Conservation (phyloP, 2,888 invertebrate species). For the Spatulosminthurus flaviceps region DNA sequence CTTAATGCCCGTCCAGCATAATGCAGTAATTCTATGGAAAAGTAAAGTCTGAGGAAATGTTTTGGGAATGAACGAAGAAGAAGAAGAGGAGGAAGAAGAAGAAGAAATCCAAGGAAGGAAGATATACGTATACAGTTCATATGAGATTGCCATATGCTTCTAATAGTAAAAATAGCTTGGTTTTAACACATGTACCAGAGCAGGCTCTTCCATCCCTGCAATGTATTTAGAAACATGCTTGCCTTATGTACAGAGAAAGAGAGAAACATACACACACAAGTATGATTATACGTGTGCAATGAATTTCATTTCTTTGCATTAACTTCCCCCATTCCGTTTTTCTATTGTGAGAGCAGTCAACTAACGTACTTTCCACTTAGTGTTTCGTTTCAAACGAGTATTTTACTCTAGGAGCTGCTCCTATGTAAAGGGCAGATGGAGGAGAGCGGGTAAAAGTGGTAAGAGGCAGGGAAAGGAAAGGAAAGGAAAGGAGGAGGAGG, state of each 20-base stretch:
- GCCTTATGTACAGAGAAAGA: too few species aligned
- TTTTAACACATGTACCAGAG: not conserved
- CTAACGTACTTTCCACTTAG: conserved; percentile 47
- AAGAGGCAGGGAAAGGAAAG: conserved; percentile 14
- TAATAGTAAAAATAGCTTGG: not conserved
- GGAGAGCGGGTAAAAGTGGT: not conserved
- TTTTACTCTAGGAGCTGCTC: conserved; percentile 2
- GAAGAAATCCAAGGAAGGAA: too few species aligned
- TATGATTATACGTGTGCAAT: conserved; percentile 34
- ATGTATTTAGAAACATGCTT: too few species aligned
- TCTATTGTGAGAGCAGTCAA: conserved; percentile 41
- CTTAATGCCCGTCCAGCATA: conserved; percentile 5
- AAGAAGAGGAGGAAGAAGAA: too few species aligned
- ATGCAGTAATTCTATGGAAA: conserved; percentile 16
- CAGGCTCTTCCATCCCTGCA: too few species aligned
- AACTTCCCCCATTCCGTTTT: conserved; percentile 44
- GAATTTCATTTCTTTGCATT: conserved; percentile 48
- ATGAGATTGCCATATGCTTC: conserved; percentile 18
- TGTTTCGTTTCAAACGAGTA: conserved; percentile 42
- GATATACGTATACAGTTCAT: not conserved
- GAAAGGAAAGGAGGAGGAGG: not conserved
- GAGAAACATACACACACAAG: too few species aligned
- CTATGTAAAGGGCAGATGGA: not conserved
- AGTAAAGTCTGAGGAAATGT: not conserved
- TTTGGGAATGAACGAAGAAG: conserved; percentile 1